phyloP scores from a whole-genome alignment of 2,113 vertebrate species.

The Oreochromis niloticus region DNA sequence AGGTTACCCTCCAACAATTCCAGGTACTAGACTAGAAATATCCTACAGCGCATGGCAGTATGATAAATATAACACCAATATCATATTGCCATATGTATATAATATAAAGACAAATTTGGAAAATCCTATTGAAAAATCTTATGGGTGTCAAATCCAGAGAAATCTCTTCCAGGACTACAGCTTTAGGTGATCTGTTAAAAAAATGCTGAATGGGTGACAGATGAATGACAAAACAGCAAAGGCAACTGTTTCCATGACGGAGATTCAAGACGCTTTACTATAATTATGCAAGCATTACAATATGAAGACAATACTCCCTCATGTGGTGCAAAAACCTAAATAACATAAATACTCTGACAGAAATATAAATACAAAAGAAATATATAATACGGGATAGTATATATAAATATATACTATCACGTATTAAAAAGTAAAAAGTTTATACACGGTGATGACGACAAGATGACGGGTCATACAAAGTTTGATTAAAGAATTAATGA shows the following conservation, averaged over 20 bases:
- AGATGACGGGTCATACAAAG: neutral
- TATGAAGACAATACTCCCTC: neutral
- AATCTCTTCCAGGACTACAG: neutral
- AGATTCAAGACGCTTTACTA: neutral
- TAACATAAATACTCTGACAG: neutral
- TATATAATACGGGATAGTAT: neutral
- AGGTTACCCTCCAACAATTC: slow-evolving; percentile 88
- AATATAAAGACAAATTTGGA: neutral
- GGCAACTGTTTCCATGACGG: neutral
- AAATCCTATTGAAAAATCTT: neutral
- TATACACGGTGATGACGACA: neutral
- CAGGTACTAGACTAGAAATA: slow-evolving; percentile 75
- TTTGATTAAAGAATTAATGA: neutral
- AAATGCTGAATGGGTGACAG: neutral
- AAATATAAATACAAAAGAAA: neutral
- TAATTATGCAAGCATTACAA: neutral
- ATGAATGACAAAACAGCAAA: neutral
- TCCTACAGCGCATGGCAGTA: neutral
- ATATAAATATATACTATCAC: neutral
- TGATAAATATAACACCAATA: neutral
- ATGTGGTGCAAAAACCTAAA: neutral
- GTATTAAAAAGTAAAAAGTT: neutral
- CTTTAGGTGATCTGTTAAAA: neutral
- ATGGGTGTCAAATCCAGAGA: neutral
- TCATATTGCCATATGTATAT: neutral